Base-by-base conservation (phyloP, 1,140 invertebrate species). In the Chironomus striatipennis region DNA sequence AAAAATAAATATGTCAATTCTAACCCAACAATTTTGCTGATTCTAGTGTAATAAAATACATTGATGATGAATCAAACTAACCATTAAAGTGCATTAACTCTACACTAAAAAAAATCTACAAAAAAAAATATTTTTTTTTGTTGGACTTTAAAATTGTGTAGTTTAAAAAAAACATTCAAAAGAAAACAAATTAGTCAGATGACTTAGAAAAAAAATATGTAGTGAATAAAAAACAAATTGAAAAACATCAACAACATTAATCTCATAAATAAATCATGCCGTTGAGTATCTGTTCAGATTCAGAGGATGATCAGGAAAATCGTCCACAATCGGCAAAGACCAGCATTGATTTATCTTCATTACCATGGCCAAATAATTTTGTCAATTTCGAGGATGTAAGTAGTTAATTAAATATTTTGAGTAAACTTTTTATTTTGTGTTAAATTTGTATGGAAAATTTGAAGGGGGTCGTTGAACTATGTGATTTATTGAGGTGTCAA, bases 261-360 rank as follows among this genome's bases (percentile, higher is more conserved):
- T 34, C 24, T 34, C 24, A 34, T 34, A 34, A 34, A 34, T 34
- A 34, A 75, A 82, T 82, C 80, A 82, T 82, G 81, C 79, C 79
- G 75, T 82, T 81, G 57, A 82, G 80, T 42, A 82, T 79, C 74
- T 82, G 80, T 74, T 82, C 81, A 74, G 81, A 82, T 77, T 82
- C 81, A 20, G 81, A 82, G 76, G 81, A 82, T 75, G 81, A 82
- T 76, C 80, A 79, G 72, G 81, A 82, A 75, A 78, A 79, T 42
- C 80, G 65, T 70, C 65, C 65, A 17, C 65, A 70, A 70, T 70
- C 65, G 65, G 20, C 17, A 18, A 70, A 70, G 18, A 70, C 65
- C 9, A 70, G 65, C 18, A 70, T 70, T 70, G 65, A 70, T 21
- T 21, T 70, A 20, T 70, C 65, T 9, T 70, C 65, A 10, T 17